These are phyloP conservation scores for Gymnarchus niloticus DNA, from an alignment of 2,113 vertebrate genomes.

Conservation along the genomic window DNA sequence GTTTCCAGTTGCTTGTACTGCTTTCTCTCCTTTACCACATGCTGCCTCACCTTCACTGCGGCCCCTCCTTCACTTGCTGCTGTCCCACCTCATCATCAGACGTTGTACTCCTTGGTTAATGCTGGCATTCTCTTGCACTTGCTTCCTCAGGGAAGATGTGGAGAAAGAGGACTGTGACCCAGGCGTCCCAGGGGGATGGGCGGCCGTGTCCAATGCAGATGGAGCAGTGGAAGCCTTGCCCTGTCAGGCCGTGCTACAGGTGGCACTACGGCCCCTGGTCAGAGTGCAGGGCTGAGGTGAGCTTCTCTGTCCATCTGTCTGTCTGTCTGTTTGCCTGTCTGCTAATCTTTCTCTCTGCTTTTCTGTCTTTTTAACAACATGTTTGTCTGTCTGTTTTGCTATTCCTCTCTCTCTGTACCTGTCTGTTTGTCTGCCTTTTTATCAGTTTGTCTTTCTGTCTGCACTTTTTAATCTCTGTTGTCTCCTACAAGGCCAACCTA, in stretches of 20 bases:
- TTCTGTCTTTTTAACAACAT: not conserved
- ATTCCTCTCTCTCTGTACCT: not conserved
- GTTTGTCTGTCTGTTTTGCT: not conserved
- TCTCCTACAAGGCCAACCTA: not conserved
- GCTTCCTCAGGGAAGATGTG: constrained; percentile 76
- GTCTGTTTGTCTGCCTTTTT: not conserved
- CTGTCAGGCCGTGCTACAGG: constrained; percentile 85
- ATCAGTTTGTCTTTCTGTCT: not conserved
- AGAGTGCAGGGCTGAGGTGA: constrained; percentile 83
- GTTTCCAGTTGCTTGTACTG: not conserved
- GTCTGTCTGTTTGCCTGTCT: not conserved
- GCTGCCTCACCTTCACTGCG: no score
- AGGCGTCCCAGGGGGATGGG: constrained; percentile 89
- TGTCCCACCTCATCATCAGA: not conserved
- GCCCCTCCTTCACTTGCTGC: not conserved
- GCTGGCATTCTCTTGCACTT: not conserved
- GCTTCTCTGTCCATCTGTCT: constrained; percentile 9
- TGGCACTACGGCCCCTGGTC: constrained; percentile 90
- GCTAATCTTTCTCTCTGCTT: not conserved
- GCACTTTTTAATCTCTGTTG: not conserved
- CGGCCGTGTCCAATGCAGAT: constrained; percentile 81
- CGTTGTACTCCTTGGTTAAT: not conserved
- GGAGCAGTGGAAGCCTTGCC: constrained; percentile 93
- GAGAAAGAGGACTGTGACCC: constrained; percentile 75
- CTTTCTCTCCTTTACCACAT: not conserved